These are phyloP conservation scores for Cairina moschata DNA, from an alignment of 2,113 vertebrate genomes.

Conservation along the genomic window DNA sequence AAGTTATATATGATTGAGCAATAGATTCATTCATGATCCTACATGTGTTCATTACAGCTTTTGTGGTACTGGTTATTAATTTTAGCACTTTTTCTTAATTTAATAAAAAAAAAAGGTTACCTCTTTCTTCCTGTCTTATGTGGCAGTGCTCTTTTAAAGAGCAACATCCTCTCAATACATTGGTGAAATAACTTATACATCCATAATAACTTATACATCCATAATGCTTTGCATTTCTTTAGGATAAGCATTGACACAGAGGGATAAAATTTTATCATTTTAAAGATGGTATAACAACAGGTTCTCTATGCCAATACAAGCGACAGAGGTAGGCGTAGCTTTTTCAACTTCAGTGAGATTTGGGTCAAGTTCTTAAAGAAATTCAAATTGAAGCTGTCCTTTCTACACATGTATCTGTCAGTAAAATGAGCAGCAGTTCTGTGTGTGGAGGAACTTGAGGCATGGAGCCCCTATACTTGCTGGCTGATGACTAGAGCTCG, in stretches of 20 bases:
- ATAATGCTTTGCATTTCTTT: constrained; percentile 1
- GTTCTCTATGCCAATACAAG: neutral
- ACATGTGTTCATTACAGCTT: neutral
- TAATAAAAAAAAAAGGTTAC: neutral
- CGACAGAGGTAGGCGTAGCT: neutral
- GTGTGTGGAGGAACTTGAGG: neutral
- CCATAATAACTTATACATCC: too few relatives aligned
- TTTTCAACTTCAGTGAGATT: neutral
- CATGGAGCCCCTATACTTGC: neutral
- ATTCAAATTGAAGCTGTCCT: constrained; percentile 1
- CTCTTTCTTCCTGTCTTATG: neutral
- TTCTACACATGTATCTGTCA: neutral
- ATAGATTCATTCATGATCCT: neutral
- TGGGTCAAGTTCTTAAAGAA: neutral
- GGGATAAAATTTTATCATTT: neutral
- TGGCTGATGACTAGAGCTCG: neutral
- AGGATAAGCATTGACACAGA: neutral
- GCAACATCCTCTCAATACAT: neutral
- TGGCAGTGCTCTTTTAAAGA: neutral
- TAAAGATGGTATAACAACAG: neutral
- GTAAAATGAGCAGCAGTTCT: neutral
- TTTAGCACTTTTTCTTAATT: neutral
- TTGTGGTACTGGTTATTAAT: neutral
- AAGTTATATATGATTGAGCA: neutral
- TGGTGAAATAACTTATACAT: neutral